Base-by-base conservation (phyloP, 2,797 vertebrate genomes). In the Melanotaenia boesemani region DNA sequence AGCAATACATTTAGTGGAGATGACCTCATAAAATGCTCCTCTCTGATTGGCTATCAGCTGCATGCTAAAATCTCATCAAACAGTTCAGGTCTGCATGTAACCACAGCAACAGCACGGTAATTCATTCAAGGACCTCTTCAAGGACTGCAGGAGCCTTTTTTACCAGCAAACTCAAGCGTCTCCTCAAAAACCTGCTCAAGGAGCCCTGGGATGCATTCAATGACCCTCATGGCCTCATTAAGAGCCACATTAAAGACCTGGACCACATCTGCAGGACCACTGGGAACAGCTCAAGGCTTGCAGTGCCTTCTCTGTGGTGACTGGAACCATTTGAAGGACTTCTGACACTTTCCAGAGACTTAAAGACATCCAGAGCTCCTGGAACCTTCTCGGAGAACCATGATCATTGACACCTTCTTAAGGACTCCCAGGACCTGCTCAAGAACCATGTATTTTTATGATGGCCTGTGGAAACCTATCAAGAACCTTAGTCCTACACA, bases 21-120 rank as follows among this genome's bases (percentile, higher is more conserved):
- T 64, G 75, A 77, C 74, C 39, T 77, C 59, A 63, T 77, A 1
- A 39, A 9, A 68, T 9, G 32, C 34, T n/a, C 58, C 24, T 18
- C 24, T 75, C 50, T 78, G 75, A 85, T 76, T 84, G 82, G 81
- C 64, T 56, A 54, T 26, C n/a, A 7, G 54, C 9, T 36, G 55
- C 50, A 52, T 64, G 28, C 20, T 54, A 36, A 62, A 61, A 48
- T 46, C 54, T 11, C 30, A 12, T 46, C 20, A 22, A 58, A 32
- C n/a, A n/a, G 57, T 81, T 58, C 56, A 63, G 37, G 26, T 79
- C 44, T 56, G 28, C 41, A 13, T n/a, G 63, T 48, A 68, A 9
- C 41, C 28, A 24, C 32, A 48, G 30, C 2, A 18, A 72, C 2
- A 16, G 24, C 55, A 5, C 16, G 22, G 37, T 16, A 52, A 34